Conservation (phyloP, 2,888 invertebrate species). For the Microchrysa polita region DNA sequence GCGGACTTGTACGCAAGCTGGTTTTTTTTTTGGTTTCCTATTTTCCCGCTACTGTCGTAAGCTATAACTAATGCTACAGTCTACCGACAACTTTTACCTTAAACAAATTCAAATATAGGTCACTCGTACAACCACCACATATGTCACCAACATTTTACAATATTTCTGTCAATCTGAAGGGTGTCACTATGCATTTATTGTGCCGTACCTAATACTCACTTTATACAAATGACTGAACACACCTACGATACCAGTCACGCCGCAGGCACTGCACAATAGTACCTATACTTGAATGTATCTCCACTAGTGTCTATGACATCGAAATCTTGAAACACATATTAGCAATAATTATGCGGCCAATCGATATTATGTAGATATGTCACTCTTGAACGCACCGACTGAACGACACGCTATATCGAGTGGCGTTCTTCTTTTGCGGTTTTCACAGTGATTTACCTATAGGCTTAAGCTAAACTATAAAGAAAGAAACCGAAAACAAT, state of each 20-base stretch:
- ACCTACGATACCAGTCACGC: too few relatives aligned
- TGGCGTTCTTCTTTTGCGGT: conserved; percentile 22
- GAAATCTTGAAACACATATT: conserved; percentile 28
- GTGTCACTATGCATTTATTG: conserved; percentile 27
- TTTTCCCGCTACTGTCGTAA: too few relatives aligned
- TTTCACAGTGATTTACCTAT: not conserved
- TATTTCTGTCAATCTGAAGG: conserved; percentile 22
- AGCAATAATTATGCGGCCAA: not conserved
- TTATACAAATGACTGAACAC: too few relatives aligned
- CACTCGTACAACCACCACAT: conserved; percentile 1
- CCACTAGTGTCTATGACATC: not conserved
- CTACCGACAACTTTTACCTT: not conserved
- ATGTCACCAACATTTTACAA: conserved; percentile 6
- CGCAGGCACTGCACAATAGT: too few relatives aligned
- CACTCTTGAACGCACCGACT: too few relatives aligned
- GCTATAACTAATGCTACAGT: too few relatives aligned
- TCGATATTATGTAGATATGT: too few relatives aligned
- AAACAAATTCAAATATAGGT: conserved; percentile 10
- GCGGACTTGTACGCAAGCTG: too few relatives aligned
- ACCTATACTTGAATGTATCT: not conserved
- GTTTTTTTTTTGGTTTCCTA: too few relatives aligned
- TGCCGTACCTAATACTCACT: too few relatives aligned
- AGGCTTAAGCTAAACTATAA: conserved; percentile 25
- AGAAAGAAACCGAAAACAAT: too few relatives aligned
- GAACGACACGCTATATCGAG: too few relatives aligned